Percentiles rank a stretch among this genome's conserved stretches.
These are phyloP conservation scores for Callaeas wilsoni DNA, from an alignment of 2,113 vertebrate genomes.

Conservation along the genomic window DNA sequence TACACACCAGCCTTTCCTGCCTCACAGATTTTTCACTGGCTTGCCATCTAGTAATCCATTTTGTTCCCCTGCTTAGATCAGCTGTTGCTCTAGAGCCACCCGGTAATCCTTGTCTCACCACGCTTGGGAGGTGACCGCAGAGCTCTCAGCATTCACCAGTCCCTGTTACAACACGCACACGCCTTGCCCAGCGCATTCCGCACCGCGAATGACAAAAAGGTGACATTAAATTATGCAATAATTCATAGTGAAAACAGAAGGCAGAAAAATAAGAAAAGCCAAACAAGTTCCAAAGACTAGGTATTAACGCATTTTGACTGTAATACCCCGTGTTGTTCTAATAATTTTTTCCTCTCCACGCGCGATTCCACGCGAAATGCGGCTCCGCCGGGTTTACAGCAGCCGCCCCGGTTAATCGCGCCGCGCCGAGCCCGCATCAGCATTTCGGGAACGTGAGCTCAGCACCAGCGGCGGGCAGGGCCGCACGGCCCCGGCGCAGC, in stretches of 20 bases:
- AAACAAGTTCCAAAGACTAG: neutral
- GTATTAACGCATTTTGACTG: fast-evolving
- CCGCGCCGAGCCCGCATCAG: neutral
- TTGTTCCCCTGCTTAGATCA: neutral
- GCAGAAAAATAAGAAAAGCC: neutral
- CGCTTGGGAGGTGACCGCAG: neutral
- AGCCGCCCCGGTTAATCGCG: neutral
- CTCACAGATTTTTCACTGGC: neutral
- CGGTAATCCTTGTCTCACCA: neutral
- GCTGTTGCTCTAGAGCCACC: slow-evolving; percentile 1
- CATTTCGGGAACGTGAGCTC: neutral
- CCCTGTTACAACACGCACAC: neutral
- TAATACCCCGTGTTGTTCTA: neutral
- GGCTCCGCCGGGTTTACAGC: neutral
- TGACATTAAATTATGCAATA: neutral
- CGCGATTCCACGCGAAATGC: neutral
- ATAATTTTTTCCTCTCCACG: neutral
- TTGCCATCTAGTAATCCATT: neutral
- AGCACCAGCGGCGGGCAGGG: neutral
- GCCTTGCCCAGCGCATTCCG: neutral
- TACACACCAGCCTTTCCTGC: neutral
- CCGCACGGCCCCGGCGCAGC: neutral
- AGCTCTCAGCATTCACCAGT: neutral
- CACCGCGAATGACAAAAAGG: neutral
- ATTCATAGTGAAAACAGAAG: fast-evolving